Conservation (phyloP, 2,113 vertebrate species). For the Donacobius atricapilla region DNA sequence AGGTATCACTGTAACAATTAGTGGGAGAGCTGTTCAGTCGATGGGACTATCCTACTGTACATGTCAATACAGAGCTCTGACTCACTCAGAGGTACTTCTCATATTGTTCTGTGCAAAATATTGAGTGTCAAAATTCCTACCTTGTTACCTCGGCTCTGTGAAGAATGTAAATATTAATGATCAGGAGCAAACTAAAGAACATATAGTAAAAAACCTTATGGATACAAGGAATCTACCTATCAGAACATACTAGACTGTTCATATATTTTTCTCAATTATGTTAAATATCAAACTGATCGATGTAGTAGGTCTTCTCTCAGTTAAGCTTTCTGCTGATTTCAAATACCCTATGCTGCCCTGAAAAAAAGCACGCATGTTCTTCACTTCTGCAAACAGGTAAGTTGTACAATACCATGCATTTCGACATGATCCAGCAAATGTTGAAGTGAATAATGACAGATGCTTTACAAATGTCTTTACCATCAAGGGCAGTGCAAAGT, state of each 20-base stretch:
- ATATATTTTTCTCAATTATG: background rate
- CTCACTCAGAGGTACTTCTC: background rate
- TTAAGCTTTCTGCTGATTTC: background rate
- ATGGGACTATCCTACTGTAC: background rate
- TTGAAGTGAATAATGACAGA: background rate
- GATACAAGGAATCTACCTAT: background rate
- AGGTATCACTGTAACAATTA: background rate
- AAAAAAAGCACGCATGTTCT: background rate
- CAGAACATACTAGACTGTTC: accelerated
- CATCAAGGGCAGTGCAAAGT: background rate
- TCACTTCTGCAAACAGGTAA: background rate
- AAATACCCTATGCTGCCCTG: background rate
- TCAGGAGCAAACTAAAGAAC: background rate
- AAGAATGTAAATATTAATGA: background rate
- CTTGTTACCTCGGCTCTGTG: background rate
- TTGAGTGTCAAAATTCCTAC: background rate
- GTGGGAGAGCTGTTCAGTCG: background rate
- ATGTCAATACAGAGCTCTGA: background rate
- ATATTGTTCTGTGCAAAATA: background rate
- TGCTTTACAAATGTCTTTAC: background rate
- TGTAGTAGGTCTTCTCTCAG: background rate
- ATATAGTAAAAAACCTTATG: background rate
- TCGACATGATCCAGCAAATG: background rate
- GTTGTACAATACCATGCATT: background rate
- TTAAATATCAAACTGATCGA: background rate